Percentiles rank a stretch among this genome's conserved stretches.
Conservation (phyloP, 2,113 vertebrate species). For the Burhinus oedicnemus region DNA sequence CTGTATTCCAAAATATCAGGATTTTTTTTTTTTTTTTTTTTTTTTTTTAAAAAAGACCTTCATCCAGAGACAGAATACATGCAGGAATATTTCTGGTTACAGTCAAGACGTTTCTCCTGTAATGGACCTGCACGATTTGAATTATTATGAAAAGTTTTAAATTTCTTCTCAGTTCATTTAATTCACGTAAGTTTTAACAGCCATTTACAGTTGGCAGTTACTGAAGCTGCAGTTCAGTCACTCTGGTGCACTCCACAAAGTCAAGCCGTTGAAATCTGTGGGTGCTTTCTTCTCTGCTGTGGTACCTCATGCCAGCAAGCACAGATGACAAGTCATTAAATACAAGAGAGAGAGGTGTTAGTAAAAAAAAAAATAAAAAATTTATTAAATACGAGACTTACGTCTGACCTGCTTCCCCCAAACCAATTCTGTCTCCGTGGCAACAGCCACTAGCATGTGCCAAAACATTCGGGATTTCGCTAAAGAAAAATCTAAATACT, state of each 20-base stretch:
- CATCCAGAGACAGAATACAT: background rate
- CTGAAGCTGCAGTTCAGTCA: background rate
- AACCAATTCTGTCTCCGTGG: background rate
- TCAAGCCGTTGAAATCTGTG: background rate
- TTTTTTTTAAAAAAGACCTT: background rate
- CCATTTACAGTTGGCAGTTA: background rate
- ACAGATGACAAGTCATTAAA: slow-evolving; percentile 21
- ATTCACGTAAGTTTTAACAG: background rate
- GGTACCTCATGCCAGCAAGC: background rate
- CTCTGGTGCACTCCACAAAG: background rate
- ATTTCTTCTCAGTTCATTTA: background rate
- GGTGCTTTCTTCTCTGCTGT: background rate
- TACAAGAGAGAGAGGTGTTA: background rate
- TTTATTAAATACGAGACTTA: background rate
- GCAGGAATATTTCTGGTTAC: background rate
- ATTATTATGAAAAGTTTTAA: background rate
- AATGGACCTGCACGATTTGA: background rate
- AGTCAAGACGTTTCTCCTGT: background rate
- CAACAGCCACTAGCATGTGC: background rate
- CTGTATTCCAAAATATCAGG: background rate
- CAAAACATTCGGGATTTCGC: background rate
- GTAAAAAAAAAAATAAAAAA: background rate
- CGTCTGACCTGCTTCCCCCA: background rate
- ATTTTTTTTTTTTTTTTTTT: background rate
- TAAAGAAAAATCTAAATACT: background rate